These are phyloP conservation scores for Scaptomyza polygonia DNA, from an alignment of 2,888 invertebrate species.

Conservation along the genomic window DNA sequence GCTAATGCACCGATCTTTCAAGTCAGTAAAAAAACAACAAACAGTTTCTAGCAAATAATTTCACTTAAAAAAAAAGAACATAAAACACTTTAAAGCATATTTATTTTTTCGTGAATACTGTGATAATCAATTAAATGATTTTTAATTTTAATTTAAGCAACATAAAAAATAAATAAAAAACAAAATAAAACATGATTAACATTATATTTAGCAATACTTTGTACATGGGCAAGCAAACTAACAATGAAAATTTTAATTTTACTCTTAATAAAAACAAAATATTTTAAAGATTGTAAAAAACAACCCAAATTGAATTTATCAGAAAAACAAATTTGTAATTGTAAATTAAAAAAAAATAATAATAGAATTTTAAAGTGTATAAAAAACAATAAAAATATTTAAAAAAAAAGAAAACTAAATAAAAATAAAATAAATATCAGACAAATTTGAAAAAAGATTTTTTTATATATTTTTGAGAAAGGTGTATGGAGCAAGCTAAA, in stretches of 20 bases:
- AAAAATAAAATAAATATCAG: slow-evolving; percentile 65
- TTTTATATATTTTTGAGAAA: not conserved
- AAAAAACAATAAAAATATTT: slow-evolving; percentile 33
- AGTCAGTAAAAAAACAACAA: slow-evolving; percentile 48
- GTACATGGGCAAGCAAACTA: slow-evolving; percentile 60
- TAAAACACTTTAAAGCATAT: slow-evolving; percentile 65
- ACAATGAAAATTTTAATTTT: slow-evolving; percentile 40
- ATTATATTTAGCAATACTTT: slow-evolving; percentile 50
- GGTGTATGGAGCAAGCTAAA: too few relatives aligned
- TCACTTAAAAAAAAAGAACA: slow-evolving; percentile 32
- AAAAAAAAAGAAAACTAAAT: slow-evolving; percentile 36
- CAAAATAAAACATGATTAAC: slow-evolving; percentile 25
- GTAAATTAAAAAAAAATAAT: slow-evolving; percentile 51
- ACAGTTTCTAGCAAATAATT: slow-evolving; percentile 66
- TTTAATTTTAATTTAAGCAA: slow-evolving; percentile 68
- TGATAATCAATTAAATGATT: slow-evolving; percentile 83
- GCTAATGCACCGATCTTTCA: slow-evolving; percentile 28
- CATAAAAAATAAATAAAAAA: slow-evolving; percentile 24
- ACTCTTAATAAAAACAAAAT: slow-evolving; percentile 20
- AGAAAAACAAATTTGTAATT: slow-evolving; percentile 58
- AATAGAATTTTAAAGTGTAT: slow-evolving; percentile 69
- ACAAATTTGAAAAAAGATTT: slow-evolving; percentile 20
- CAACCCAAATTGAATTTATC: slow-evolving; percentile 57
- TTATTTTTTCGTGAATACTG: slow-evolving; percentile 83
- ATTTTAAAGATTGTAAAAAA: slow-evolving; percentile 15